Evolutionary conservation across 2,888 invertebrate genomes (phyloP).

Genomic region (Spisula subtruncata): DNA sequence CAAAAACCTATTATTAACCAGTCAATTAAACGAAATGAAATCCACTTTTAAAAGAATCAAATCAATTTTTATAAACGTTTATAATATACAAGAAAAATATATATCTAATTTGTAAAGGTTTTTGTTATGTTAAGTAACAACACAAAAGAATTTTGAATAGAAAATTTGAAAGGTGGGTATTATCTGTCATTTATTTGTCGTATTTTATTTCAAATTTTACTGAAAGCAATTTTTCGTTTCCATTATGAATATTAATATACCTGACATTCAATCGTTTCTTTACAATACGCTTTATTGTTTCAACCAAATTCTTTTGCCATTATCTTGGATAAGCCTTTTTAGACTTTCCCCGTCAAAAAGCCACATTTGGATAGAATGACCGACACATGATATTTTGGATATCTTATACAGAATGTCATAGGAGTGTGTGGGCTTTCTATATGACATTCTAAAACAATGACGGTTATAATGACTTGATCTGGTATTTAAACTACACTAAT

Average conservation of each 20-base stretch:
- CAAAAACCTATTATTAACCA: not conserved
- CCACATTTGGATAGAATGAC: not conserved
- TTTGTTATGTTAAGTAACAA: not conserved
- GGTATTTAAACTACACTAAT: too few relatives aligned
- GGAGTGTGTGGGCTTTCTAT: not conserved
- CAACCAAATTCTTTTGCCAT: not conserved
- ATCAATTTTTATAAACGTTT: conserved; percentile 26
- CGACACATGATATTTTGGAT: not conserved
- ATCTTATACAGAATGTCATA: not conserved
- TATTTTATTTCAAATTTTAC: not conserved
- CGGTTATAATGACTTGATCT: too few relatives aligned
- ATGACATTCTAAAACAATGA: not conserved
- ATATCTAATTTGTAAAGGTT: not conserved
- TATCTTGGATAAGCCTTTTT: not conserved
- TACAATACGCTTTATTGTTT: conserved; percentile 1
- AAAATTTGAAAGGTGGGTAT: not conserved
- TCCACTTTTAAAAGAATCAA: not conserved
- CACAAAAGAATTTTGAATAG: conserved; percentile 17
- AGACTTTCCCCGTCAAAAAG: not conserved
- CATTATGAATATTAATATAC: not conserved
- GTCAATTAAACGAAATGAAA: conserved; percentile 25
- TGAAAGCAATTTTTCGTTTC: not conserved
- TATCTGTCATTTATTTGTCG: not conserved
- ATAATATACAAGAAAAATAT: not conserved
- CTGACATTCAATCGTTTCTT: not conserved